Evolutionary conservation across 2,888 invertebrate species (phyloP).

Genomic region (Drosophila incognita): DNA sequence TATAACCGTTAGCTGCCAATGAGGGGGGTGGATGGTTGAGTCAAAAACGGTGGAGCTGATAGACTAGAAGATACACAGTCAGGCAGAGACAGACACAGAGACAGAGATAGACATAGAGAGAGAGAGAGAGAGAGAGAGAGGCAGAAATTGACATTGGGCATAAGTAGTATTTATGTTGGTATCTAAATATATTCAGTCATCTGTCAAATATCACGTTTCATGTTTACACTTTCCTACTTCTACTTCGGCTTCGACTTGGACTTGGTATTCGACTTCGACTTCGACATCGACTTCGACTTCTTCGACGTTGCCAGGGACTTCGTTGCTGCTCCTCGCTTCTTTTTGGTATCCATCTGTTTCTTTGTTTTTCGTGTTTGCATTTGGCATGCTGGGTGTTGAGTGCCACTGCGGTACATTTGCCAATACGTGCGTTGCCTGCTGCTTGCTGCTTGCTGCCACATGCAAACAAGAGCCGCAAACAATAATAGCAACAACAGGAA

Average conservation of each 20-base stretch:
- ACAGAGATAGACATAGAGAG: background rate
- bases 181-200: constrained; percentile 78
- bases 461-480: constrained; percentile 54
- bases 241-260: constrained; percentile 9
- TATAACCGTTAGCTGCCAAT: constrained; percentile 19
- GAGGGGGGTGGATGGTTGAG: constrained; percentile 1
- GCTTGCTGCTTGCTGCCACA: constrained; percentile 28
- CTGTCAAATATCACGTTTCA: constrained; percentile 81
- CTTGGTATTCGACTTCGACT: constrained; percentile 7
- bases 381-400: constrained; percentile 70
- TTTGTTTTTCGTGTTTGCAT: constrained; percentile 59
- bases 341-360: constrained; percentile 6
- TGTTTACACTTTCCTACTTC: constrained; percentile 70
- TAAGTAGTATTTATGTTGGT: constrained; percentile 79
- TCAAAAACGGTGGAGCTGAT: background rate
- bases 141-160: constrained; percentile 44
- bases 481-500: constrained; percentile 15
- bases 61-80: background rate
- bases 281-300: constrained; percentile 1
- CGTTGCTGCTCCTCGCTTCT: too few relatives aligned
- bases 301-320: background rate
- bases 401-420: constrained; percentile 61
- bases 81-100: background rate
- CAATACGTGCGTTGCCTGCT: constrained; percentile 36
- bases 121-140: constrained; percentile 12